Conservation (phyloP, 2,888 invertebrate species). For the Pedicia rivosa region DNA sequence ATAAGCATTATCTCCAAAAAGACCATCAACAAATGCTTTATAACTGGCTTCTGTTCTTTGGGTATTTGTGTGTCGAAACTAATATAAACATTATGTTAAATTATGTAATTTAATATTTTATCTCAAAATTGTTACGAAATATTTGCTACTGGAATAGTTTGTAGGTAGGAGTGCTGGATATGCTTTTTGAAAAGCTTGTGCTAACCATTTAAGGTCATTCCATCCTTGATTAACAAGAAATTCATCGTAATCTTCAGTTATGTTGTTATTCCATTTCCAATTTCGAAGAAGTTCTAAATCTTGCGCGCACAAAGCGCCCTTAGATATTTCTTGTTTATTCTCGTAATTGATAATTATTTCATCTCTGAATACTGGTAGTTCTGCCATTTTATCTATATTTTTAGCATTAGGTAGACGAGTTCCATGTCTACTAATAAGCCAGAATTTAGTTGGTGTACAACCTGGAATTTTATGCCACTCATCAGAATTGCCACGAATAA, state of each 20-base stretch:
- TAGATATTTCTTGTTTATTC: conserved; percentile 29
- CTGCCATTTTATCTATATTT: conserved; percentile 37
- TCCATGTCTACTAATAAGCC: conserved; percentile 55
- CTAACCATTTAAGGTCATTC: conserved; percentile 48
- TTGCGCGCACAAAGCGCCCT: conserved; percentile 44
- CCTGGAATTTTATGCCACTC: background rate
- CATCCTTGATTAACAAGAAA: conserved; percentile 45
- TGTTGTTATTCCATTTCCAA: conserved; percentile 50
- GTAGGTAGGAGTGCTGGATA: conserved; percentile 44
- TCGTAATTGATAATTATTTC: conserved; percentile 51
- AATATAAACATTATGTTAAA: conserved; percentile 18
- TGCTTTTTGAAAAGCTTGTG: conserved; percentile 45
- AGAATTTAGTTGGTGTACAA: conserved; percentile 54
- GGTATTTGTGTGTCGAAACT: conserved; percentile 45
- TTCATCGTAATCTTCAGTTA: conserved; percentile 40
- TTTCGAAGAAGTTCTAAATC: conserved; percentile 47
- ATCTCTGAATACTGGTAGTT: conserved; percentile 32
- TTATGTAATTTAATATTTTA: background rate
- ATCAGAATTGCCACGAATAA: conserved; percentile 33
- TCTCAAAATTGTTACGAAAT: conserved; percentile 33
- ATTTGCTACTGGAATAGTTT: conserved; percentile 35
- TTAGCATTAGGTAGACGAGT: conserved; percentile 44
- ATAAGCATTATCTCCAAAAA: conserved; percentile 28
- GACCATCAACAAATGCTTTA: conserved; percentile 42
- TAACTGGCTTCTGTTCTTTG: conserved; percentile 45